phyloP scores from a whole-genome alignment of 1,140 invertebrate species.

The Trachymyrmex septentrionalis region DNA sequence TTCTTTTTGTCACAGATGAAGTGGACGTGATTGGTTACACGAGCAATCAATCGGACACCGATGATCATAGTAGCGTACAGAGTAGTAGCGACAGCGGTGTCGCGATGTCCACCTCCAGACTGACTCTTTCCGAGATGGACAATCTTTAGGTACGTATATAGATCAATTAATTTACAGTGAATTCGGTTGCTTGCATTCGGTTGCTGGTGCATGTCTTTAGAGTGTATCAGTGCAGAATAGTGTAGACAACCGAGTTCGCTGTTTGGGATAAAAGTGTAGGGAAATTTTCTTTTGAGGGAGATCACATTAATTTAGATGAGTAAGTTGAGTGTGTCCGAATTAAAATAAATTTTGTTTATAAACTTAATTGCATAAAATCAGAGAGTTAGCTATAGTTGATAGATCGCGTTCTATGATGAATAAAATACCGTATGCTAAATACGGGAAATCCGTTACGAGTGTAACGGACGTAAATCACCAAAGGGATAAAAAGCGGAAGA shows the following conservation, averaged over 20 bases:
- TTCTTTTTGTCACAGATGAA: conserved; percentile 90
- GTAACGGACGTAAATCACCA: conserved; percentile 23
- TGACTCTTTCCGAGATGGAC: conserved; percentile 88
- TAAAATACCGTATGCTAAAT: conserved; percentile 9
- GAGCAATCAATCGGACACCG: conserved; percentile 94
- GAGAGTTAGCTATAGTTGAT: background rate
- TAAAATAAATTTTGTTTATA: conserved; percentile 3
- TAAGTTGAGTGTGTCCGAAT: background rate
- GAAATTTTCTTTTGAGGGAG: background rate
- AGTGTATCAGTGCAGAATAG: background rate
- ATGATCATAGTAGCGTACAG: conserved; percentile 93
- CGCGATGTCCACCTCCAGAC: conserved; percentile 90
- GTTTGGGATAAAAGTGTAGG: background rate
- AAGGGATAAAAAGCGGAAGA: conserved; percentile 30
- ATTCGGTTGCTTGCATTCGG: background rate
- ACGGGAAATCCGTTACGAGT: conserved; percentile 18
- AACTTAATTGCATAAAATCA: background rate
- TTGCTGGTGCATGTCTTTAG: too few species aligned
- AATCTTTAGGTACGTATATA: conserved; percentile 84
- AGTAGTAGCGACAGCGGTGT: conserved; percentile 93
- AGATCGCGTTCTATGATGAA: background rate
- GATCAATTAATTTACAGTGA: background rate
- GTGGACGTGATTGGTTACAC: conserved; percentile 95
- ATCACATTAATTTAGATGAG: background rate
- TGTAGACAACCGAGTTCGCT: background rate